phyloP scores from a whole-genome alignment of 2,113 vertebrate species.

The Toxostoma redivivum region DNA sequence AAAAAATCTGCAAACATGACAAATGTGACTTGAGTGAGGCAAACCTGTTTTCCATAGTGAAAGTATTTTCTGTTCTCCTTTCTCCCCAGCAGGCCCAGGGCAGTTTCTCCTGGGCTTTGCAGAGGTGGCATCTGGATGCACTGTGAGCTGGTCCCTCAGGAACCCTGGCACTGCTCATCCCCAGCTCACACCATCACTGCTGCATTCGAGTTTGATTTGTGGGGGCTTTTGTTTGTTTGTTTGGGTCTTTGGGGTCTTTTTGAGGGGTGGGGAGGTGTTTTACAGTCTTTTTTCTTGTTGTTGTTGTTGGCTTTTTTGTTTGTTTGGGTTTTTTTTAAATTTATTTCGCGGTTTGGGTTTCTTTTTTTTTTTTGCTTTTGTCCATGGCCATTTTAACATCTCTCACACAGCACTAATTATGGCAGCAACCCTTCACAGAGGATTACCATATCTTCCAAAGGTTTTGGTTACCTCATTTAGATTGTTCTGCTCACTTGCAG shows the following conservation, averaged over 20 bases:
- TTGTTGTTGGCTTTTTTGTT: background rate
- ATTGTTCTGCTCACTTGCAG: background rate
- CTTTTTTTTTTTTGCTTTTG: background rate
- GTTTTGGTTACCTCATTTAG: background rate
- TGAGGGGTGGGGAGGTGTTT: fast-evolving
- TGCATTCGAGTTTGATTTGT: fast-evolving
- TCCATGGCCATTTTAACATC: background rate
- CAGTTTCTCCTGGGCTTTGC: background rate
- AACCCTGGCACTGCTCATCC: background rate
- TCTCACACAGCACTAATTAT: background rate
- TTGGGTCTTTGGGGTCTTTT: too few species aligned
- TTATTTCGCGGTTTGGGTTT: background rate
- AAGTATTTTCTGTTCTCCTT: background rate
- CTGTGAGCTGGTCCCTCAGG: background rate
- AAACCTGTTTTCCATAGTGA: background rate
- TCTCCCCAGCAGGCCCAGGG: background rate
- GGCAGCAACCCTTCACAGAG: background rate
- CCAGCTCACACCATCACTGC: background rate
- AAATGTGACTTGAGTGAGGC: background rate
- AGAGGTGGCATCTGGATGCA: background rate
- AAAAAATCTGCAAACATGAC: too few species aligned
- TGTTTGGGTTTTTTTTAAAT: background rate
- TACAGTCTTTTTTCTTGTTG: background rate
- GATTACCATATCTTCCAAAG: background rate
- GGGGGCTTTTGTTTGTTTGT: fast-evolving